Evolutionary conservation across 2,888 invertebrate genomes (phyloP).

Genomic region (Caenorhabditis sulstoni): DNA sequence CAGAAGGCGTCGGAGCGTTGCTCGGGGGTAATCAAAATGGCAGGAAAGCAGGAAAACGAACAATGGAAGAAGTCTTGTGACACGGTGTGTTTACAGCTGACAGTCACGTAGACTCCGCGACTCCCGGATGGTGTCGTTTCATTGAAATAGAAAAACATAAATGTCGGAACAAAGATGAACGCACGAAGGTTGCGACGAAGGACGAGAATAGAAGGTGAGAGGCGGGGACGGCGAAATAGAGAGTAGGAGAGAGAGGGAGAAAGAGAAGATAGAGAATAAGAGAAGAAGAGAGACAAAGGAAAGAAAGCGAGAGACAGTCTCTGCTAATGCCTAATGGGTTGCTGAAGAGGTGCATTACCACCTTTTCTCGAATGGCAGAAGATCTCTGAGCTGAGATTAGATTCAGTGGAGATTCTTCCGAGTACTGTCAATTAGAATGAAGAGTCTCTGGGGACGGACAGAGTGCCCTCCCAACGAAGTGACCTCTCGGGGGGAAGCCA

Average conservation of each 20-base stretch:
- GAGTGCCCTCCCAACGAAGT: conserved; percentile 10
- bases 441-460: conserved; percentile 8
- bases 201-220: too few species aligned
- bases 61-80: conserved; percentile 6
- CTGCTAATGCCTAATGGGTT: too few species aligned
- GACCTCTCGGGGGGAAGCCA: conserved; percentile 32
- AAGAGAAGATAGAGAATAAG: too few species aligned
- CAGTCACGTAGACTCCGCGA: conserved; percentile 15
- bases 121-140: conserved; percentile 10
- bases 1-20: not conserved
- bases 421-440: conserved; percentile 8
- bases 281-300: too few species aligned
- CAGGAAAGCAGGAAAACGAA: not conserved
- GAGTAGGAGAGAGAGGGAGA: too few species aligned
- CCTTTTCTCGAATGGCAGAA: too few species aligned
- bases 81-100: conserved; percentile 35
- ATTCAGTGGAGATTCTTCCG: too few species aligned
- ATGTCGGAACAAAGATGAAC: not conserved
- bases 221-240: too few species aligned
- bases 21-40: not conserved
- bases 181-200: not conserved
- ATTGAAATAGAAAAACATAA: conserved; percentile 11
- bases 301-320: too few species aligned
- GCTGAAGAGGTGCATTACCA: too few species aligned
- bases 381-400: too few species aligned